These are phyloP conservation scores for Sitta carolinensis DNA, from an alignment of 2,797 vertebrate genomes.

Conservation along the genomic window DNA sequence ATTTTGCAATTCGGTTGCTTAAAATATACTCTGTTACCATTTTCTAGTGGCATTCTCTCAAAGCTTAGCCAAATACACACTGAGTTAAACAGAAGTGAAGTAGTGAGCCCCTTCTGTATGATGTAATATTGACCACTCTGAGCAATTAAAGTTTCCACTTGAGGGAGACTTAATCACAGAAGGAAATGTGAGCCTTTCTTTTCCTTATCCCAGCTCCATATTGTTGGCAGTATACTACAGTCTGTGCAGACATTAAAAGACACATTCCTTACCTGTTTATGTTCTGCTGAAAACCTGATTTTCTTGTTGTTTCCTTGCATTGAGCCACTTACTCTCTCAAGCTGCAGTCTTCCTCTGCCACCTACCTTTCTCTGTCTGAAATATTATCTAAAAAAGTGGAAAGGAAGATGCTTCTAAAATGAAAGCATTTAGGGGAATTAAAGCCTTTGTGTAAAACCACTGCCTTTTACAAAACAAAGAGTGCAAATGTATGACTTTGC, in stretches of 20 bases:
- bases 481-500: accelerated
- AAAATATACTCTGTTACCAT: not conserved
- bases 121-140: not conserved
- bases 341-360: slow-evolving; percentile 57
- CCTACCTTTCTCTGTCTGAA: slow-evolving; percentile 47
- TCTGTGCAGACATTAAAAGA: not conserved
- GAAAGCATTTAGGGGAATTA: not conserved
- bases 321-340: not conserved
- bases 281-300: not conserved
- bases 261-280: not conserved
- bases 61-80: not conserved
- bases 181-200: not conserved
- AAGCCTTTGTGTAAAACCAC: not conserved
- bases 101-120: not conserved
- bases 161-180: not conserved
- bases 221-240: not conserved
- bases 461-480: not conserved
- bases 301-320: not conserved
- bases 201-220: not conserved
- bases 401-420: not conserved
- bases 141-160: not conserved
- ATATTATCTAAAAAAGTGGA: not conserved
- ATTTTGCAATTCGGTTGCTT: not conserved
- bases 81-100: not conserved
- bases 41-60: not conserved